Conservation (phyloP, 1,140 invertebrate species). For the Manduca sexta region DNA sequence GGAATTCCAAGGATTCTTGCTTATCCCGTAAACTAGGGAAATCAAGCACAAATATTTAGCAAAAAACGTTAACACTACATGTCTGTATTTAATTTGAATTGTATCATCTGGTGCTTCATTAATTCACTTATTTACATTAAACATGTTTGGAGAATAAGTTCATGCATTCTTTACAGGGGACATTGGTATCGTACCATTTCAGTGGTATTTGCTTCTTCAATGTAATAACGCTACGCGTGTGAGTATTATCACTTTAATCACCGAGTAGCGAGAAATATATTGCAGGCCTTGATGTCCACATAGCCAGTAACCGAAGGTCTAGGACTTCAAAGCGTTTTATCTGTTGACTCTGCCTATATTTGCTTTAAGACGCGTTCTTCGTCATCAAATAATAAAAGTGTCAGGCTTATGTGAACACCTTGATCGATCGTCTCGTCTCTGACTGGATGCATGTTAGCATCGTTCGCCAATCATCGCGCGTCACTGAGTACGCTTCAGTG, state of each 20-base stretch:
- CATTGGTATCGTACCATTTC: background rate
- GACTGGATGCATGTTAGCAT: constrained; percentile 5
- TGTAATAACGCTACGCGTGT: background rate
- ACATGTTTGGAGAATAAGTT: background rate
- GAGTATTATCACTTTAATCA: background rate
- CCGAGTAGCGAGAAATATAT: background rate
- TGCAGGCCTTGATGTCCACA: constrained; percentile 14
- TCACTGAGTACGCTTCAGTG: background rate
- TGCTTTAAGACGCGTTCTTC: constrained; percentile 14
- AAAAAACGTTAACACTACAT: constrained; percentile 12
- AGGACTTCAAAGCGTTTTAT: constrained; percentile 2
- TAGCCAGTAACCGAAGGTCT: constrained; percentile 5
- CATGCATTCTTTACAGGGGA: background rate
- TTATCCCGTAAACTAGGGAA: constrained; percentile 81
- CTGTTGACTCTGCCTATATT: constrained; percentile 11
- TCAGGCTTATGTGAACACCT: constrained; percentile 43
- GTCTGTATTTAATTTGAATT: constrained; percentile 16
- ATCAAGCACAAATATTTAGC: constrained; percentile 55
- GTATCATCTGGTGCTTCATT: constrained; percentile 6
- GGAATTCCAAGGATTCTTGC: constrained; percentile 80
- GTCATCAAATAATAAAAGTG: constrained; percentile 58
- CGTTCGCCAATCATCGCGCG: background rate
- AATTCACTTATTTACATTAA: constrained; percentile 1
- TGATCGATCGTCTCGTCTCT: constrained; percentile 40
- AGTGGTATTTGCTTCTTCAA: background rate